Evolutionary conservation across 2,888 invertebrate species (phyloP), one percentile per base, ranked within the genome.

Genomic region (Hoplodrina ambigua): DNA sequence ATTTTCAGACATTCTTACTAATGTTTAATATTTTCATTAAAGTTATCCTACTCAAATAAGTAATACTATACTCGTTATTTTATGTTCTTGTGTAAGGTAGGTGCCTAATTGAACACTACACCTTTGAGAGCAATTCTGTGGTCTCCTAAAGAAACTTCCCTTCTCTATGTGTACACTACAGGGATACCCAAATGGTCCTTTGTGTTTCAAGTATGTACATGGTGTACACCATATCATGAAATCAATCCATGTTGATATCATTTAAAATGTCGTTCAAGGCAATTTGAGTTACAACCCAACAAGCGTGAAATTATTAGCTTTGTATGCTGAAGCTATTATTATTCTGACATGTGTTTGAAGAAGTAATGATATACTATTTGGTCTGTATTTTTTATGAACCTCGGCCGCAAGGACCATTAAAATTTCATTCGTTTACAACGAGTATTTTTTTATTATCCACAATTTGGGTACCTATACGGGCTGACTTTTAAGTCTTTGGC

Each of bases 221-320:
- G 61, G 19, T 49, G 54, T 30, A 20, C 54, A 41, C 8, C 15
- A 46, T 11, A 1, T 49, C 50, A 25, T 15, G n/a, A 74, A 33
- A 75, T 65, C 33, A 46, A 52, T 49, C 46, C 15, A 19, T 41
- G 11, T 41, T 30, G 19, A 44, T 66, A 56, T 66, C 10, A 53
- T 72, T 72, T 53, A 50, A 74, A 74, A 74, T 33, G 55, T 2
- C 37, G 44, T 46, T 30, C 75, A 75, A 72, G 71, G 72, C 11
- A 30, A 57, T 53, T n/a, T 20, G 8, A 30, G 53, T 53, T n/a
- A 75, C 56, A 37, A 64, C 30, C 46, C 57, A 49, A 68, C 68
- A 0, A 57, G 30, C 72, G 57, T 75, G 75, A 72, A 72, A 72
- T 72, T 75, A 75, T 25, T 53, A n/a, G 8, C n/a, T 52, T 37